Conservation (phyloP, 2,113 vertebrate species). For the Xenotilapia leptura region DNA sequence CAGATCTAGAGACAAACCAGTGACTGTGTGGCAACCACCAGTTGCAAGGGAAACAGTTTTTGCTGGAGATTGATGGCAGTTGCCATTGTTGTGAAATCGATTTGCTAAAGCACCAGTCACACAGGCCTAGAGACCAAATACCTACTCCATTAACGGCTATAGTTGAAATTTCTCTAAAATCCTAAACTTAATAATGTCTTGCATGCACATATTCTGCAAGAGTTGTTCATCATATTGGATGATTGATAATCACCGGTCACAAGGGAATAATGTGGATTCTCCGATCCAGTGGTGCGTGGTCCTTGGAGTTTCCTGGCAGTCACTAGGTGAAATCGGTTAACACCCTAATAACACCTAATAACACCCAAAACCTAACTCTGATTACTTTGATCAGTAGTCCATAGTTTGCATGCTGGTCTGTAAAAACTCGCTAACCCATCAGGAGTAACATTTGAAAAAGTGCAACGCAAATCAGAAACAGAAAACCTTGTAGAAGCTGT, state of each 20-base stretch:
- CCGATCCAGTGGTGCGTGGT: rapidly evolving
- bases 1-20: neutral
- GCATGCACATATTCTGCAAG: neutral
- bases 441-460: neutral
- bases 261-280: neutral
- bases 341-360: no score
- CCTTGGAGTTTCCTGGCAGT: neutral
- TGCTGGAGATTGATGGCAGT: neutral
- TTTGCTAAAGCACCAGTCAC: neutral
- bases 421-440: neutral
- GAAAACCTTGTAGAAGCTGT: neutral
- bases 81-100: neutral
- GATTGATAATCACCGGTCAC: neutral
- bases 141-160: neutral
- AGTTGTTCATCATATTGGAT: neutral
- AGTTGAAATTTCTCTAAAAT: neutral
- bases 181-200: rapidly evolving
- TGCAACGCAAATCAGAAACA: neutral
- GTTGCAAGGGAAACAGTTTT: neutral
- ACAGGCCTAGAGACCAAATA: neutral
- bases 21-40: neutral
- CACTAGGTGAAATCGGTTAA: rapidly evolving
- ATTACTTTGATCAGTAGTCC: neutral
- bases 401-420: neutral
- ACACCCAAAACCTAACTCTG: neutral